Evolutionary conservation across 2,888 invertebrate species (phyloP), one percentile per base, ranked within the genome.

Genomic region (Pristionchus maxplancki): DNA sequence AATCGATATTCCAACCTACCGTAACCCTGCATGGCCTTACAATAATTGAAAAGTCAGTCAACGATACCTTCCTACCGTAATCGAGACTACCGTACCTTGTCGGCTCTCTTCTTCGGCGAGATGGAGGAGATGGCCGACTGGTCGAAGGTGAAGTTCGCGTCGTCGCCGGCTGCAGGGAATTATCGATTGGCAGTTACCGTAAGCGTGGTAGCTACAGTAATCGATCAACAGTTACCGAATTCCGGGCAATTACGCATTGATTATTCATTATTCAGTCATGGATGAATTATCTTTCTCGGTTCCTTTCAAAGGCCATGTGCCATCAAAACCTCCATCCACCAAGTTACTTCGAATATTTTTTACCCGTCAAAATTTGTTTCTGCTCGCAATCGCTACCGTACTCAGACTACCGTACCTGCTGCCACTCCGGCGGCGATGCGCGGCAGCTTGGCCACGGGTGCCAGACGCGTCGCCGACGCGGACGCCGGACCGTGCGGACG

Each of bases 81-180:
- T 44, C 44, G n/a, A n/a, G 37, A 4, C 20, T 13, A 48, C 78
- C 67, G n/a, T 44, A 83, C 82, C 82, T 44, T 53, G 37, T 83
- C 82, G 53, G 53, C 82, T 17, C 24, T 50, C 53, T 34, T 53
- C 53, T 40, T 83, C 8, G 82, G 82, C 9, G 82, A 83, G 53
- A 83, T 83, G 53, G 82, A 50, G 13, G 53, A 53, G 82, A 83
- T 83, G 82, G 82, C 82, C 24, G 82, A 83, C 82, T 53, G 50
- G 53, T 83, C 82, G 44, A 83, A 83, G 31, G 50, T 53, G 82
- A 53, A 53, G 37, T 50, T 34, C 11, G 50, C 82, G 6, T 24
- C 53, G 50, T 31, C 82, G 0, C 17, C 48, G 48, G 28, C 48
- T 40, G 40, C 74, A 1, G 31, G 1, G 9, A n/a, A 58, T 58